Evolutionary conservation across 64 coral and sea anemone genomes (phyloP).

Genomic region (Stichodactyla helianthus): DNA sequence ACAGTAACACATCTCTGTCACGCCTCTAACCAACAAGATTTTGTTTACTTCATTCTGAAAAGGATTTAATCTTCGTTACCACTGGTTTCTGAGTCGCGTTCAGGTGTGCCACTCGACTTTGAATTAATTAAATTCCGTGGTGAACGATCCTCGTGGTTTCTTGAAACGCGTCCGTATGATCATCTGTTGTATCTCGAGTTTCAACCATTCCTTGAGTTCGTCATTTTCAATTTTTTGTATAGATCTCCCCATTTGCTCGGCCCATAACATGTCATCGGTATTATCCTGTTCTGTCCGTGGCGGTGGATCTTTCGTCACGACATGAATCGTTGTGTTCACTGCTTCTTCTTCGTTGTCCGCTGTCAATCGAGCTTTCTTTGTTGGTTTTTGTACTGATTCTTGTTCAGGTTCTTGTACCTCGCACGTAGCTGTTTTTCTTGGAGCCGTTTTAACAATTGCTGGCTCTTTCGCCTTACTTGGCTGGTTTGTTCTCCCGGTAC

Average conservation of each 20-base stretch:
- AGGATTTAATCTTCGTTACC: too few relatives aligned
- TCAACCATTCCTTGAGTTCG: neutral
- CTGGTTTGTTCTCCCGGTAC: neutral
- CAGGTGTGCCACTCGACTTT: too few relatives aligned
- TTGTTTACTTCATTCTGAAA: too few relatives aligned
- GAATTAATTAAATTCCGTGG: neutral
- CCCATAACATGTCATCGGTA: neutral
- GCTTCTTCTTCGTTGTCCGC: neutral
- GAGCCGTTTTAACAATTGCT: neutral
- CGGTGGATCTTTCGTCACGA: too few relatives aligned
- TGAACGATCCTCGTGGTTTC: neutral
- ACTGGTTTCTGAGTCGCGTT: too few relatives aligned
- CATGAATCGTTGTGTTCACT: neutral
- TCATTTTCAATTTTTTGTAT: slow-evolving; percentile 7
- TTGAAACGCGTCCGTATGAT: neutral
- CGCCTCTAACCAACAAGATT: too few relatives aligned
- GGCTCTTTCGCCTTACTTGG: neutral
- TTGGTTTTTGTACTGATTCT: neutral
- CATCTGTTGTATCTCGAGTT: slow-evolving; percentile 1
- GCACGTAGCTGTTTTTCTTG: neutral
- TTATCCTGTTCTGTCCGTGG: neutral
- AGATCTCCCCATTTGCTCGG: neutral
- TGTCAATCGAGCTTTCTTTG: neutral
- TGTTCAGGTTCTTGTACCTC: neutral
- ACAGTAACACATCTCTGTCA: too few relatives aligned